Conservation (phyloP, 64 coral and sea anemone genomes). For the Stylophora pistillata region DNA sequence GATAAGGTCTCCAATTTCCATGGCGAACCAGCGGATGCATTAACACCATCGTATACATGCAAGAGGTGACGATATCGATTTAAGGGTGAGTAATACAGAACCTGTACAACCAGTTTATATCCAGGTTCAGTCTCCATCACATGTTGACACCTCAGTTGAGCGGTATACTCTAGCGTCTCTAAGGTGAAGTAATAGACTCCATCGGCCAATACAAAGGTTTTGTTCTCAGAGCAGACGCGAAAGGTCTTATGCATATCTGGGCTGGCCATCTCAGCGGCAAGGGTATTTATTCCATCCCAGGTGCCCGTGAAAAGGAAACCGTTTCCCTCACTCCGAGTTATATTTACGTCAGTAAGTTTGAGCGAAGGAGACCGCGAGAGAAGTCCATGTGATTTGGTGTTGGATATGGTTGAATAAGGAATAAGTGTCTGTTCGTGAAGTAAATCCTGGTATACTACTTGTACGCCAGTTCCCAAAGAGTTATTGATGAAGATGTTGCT, state of each 20-base stretch:
- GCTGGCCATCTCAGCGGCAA: conserved; percentile 48
- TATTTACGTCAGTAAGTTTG: conserved; percentile 18
- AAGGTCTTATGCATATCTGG: conserved; percentile 4
- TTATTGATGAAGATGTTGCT: conserved; percentile 51
- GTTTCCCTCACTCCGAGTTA: conserved; percentile 26
- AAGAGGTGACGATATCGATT: not conserved
- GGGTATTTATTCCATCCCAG: conserved; percentile 42
- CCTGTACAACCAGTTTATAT: conserved; percentile 58
- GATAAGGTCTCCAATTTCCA: conserved; percentile 49
- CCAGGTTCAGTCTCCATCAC: conserved; percentile 35
- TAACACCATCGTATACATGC: conserved; percentile 48
- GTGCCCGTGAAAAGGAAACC: conserved; percentile 43
- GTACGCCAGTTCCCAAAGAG: conserved; percentile 44
- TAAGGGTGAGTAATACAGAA: conserved; percentile 18
- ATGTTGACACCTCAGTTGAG: conserved; percentile 39
- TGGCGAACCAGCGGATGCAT: not conserved
- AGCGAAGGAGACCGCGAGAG: conserved; percentile 50
- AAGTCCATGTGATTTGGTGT: conserved; percentile 50
- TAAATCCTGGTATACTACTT: conserved; percentile 46
- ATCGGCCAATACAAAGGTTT: conserved; percentile 17
- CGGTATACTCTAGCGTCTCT: not conserved
- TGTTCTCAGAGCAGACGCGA: conserved; percentile 46
- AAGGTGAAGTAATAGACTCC: conserved; percentile 15
- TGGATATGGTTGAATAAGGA: conserved; percentile 55
- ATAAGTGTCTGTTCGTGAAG: conserved; percentile 31